Percentiles rank a stretch among this genome's conserved stretches.
Conservation (phyloP, 2,113 vertebrate genomes). For the Phycodurus eques region DNA sequence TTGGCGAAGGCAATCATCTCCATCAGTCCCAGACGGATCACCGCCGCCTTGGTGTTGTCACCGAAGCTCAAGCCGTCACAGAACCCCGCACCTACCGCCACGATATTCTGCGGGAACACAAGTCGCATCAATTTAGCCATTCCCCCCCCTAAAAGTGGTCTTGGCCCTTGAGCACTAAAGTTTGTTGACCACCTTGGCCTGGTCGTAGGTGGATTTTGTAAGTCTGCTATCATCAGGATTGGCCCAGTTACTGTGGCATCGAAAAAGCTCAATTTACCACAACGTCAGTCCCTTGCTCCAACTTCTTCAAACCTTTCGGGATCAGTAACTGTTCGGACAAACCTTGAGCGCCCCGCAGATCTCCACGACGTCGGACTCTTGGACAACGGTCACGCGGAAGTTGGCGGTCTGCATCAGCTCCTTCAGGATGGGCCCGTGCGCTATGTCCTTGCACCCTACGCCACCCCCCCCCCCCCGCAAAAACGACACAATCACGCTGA, state of each 20-base stretch:
- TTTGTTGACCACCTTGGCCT: too few species aligned
- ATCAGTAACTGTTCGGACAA: not conserved
- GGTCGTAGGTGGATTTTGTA: not conserved
- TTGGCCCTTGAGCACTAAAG: too few species aligned
- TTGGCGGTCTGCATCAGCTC: slow-evolving; percentile 92
- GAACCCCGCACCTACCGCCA: slow-evolving; percentile 93
- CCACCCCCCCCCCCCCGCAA: not conserved
- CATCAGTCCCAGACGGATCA: slow-evolving; percentile 95
- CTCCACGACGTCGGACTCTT: slow-evolving; percentile 92
- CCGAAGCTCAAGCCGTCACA: slow-evolving; percentile 92
- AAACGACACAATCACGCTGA: not conserved
- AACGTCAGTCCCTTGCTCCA: not conserved
- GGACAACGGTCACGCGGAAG: slow-evolving; percentile 90
- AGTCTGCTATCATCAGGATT: too few species aligned
- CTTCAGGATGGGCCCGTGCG: slow-evolving; percentile 81
- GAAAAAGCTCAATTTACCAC: not conserved
- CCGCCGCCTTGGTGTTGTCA: slow-evolving; percentile 94
- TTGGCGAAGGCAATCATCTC: slow-evolving; percentile 93
- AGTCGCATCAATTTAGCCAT: not conserved
- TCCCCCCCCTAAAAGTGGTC: too few species aligned
- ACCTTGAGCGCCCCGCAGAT: slow-evolving; percentile 98
- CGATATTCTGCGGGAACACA: slow-evolving; percentile 80
- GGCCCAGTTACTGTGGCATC: too few species aligned
- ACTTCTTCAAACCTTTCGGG: not conserved
- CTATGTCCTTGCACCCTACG: slow-evolving; percentile 82